phyloP scores from a whole-genome alignment of 1,140 invertebrate genomes.

The Halictus rubicundus region DNA sequence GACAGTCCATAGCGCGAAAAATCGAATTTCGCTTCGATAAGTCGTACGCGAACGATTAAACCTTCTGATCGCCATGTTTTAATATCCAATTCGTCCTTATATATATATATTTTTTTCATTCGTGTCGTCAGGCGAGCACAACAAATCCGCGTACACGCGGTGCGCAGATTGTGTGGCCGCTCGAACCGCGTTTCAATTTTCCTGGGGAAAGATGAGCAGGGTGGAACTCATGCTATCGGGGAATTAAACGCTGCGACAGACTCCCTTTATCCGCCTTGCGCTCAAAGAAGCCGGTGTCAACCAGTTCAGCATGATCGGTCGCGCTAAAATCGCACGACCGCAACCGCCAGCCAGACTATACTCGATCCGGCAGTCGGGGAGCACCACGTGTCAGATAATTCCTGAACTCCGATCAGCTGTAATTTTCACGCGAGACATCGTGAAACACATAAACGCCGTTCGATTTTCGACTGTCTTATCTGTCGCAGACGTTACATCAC shows the following conservation, averaged over 20 bases:
- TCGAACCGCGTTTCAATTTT: too few species aligned
- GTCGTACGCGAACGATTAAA: not conserved
- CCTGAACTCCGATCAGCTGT: constrained; percentile 23
- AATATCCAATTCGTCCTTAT: too few species aligned
- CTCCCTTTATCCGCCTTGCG: not conserved
- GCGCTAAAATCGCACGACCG: constrained; percentile 19
- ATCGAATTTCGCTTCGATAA: not conserved
- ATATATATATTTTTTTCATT: too few species aligned
- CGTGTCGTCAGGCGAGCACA: too few species aligned
- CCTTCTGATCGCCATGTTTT: too few species aligned
- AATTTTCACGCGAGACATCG: not conserved
- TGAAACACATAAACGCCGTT: not conserved
- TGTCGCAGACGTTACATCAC: not conserved
- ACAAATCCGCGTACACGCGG: too few species aligned
- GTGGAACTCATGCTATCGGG: not conserved
- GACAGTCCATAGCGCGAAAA: not conserved
- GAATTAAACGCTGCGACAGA: not conserved
- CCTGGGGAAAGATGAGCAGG: not conserved
- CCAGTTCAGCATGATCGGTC: constrained; percentile 14
- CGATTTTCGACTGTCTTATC: constrained; percentile 8
- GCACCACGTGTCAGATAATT: constrained; percentile 31
- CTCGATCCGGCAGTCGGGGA: not conserved
- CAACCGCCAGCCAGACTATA: too few species aligned
- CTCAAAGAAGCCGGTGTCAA: not conserved
- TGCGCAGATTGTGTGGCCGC: too few species aligned